These are phyloP conservation scores for Chrysina gloriosa DNA, from an alignment of 2,888 invertebrate species.

Conservation along the genomic window DNA sequence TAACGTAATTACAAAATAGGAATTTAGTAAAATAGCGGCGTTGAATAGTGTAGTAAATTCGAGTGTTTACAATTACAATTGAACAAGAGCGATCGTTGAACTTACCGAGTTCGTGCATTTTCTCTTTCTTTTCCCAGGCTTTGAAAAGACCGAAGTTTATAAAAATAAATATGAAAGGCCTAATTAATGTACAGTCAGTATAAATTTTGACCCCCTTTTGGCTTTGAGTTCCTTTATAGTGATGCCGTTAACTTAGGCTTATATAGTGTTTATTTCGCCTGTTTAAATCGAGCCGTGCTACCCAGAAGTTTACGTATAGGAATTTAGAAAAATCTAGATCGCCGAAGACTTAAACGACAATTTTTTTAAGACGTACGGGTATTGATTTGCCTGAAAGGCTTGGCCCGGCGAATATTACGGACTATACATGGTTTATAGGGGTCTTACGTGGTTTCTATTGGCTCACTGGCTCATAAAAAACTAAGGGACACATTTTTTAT, in stretches of 20 bases:
- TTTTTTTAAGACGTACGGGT: conserved; percentile 65
- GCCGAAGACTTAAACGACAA: conserved; percentile 57
- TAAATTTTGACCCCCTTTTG: conserved; percentile 65
- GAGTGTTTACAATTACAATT: conserved; percentile 32
- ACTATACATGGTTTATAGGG: conserved; percentile 66
- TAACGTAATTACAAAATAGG: not conserved
- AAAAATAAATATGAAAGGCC: conserved; percentile 66
- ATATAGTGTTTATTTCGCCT: conserved; percentile 54
- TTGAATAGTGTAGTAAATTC: conserved; percentile 29
- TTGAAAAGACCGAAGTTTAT: conserved; percentile 64
- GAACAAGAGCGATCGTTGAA: conserved; percentile 36
- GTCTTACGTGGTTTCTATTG: conserved; percentile 67
- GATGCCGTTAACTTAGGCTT: conserved; percentile 62
- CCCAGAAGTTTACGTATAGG: conserved; percentile 46
- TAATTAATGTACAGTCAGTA: conserved; percentile 60
- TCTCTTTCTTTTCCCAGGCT: conserved; percentile 63
- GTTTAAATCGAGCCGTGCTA: conserved; percentile 44
- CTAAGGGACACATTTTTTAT: conserved; percentile 65
- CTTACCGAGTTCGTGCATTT: conserved; percentile 59
- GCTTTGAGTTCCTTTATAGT: conserved; percentile 58
- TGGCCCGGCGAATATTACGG: conserved; percentile 65
- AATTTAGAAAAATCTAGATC: conserved; percentile 52
- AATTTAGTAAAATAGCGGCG: not conserved
- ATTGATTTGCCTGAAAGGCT: conserved; percentile 67
- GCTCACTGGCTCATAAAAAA: conserved; percentile 66